Evolutionary conservation across 2,888 invertebrate genomes (phyloP).

Genomic region (Conus canariensis): DNA sequence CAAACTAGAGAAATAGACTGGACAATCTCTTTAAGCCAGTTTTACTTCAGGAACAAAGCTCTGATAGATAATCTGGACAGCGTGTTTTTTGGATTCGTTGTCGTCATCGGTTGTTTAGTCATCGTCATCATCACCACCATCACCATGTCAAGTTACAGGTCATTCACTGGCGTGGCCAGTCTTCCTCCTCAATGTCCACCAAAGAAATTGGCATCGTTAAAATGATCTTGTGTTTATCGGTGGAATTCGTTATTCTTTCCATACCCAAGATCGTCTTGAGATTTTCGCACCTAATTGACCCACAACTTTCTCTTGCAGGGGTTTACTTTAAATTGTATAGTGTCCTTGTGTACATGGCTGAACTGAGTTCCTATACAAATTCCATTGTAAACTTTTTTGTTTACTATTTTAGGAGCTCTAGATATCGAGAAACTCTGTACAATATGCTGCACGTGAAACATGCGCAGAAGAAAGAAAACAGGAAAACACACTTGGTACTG

Average conservation of each 20-base stretch:
- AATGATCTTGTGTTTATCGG: conserved; percentile 26
- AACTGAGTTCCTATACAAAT: conserved; percentile 11
- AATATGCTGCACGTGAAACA: neutral
- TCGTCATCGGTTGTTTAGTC: neutral
- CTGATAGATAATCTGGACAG: conserved; percentile 1
- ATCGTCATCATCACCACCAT: conserved; percentile 29
- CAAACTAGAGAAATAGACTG: neutral
- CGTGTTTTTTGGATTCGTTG: neutral
- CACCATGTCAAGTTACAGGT: conserved; percentile 19
- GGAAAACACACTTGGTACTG: no score
- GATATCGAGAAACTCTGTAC: neutral
- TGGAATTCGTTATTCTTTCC: conserved; percentile 29
- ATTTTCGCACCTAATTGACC: neutral
- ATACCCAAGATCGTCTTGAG: neutral
- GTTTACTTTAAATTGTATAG: neutral
- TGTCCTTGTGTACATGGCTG: neutral
- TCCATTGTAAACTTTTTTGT: neutral
- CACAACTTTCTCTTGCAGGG: neutral
- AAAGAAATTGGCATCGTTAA: conserved; percentile 21
- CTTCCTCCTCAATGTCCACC: neutral
- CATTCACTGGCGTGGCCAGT: neutral
- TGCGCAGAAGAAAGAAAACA: neutral
- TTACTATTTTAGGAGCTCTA: neutral
- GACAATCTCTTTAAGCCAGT: conserved; percentile 1
- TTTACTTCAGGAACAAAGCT: conserved; percentile 14